Base-by-base conservation (phyloP, 2,888 invertebrate genomes). In the Phorcus lineatus region DNA sequence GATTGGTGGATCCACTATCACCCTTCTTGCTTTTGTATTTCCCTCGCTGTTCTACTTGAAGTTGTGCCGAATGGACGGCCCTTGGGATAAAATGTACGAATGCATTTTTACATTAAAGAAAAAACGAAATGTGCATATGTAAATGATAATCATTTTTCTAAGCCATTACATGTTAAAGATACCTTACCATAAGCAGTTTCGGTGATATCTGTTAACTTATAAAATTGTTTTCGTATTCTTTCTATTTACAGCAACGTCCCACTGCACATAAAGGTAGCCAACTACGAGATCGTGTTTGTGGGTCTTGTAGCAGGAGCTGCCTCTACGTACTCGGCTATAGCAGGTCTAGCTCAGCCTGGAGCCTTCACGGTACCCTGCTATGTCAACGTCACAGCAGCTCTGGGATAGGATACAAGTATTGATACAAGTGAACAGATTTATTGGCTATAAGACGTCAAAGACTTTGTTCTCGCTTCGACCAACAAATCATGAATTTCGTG, bases 1-100 rank as follows among this genome's bases (percentile, higher is more conserved):
- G 0, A 95, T 97, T 13, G 97, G 98, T 0, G 97, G 97, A 6
- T 96, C 96, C 0, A 94, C 97, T 4, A 96, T 96, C 0, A 96
- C 97, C 0, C 96, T 97, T 0, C 93, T 97, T 16, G 96, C 97
- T 88, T 97, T 97, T 86, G 95, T 98, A 81, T 95, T 97, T 81
- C 97, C 97, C 0, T 96, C 97, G 0, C 87, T 97, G 62, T 95
- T 97, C 89, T 97, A 97, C 92, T 94, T 96, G 0, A 95, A 95
- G 91, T 95, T 96, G 19, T 93, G 94, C 86, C 93, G 93, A 79
- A 95, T 95, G 89, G 88, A 91, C 81, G 90, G 92, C n/a, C 83
- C 90, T 1, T 94, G 94, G 94, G 92, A 93, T 53, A 91, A 92
- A 85, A 93, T 94, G 94, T 94, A 92, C 86, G 83, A 47, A n/a